Conservation (phyloP, 2,888 invertebrate genomes). For the Eugnorisma glareosa region DNA sequence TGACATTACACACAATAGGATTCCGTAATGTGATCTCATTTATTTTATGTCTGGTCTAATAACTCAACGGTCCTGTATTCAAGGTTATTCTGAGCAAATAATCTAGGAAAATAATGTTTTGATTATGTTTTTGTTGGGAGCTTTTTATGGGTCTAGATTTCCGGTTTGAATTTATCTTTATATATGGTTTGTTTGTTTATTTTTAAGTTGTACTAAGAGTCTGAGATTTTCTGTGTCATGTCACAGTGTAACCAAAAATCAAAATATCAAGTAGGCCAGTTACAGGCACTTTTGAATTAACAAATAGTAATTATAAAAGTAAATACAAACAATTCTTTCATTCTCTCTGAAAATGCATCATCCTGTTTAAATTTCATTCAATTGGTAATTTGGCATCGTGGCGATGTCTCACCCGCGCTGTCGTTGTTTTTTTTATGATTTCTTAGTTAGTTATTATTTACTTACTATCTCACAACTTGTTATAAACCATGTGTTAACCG, state of each 20-base stretch:
- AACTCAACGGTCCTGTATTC: constrained; percentile 56
- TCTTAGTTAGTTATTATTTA: too few relatives aligned
- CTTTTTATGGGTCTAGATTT: constrained; percentile 16
- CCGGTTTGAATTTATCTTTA: neutral
- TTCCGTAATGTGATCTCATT: constrained; percentile 70
- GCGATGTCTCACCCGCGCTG: too few relatives aligned
- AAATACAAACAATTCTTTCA: too few relatives aligned
- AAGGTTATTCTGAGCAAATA: constrained; percentile 59
- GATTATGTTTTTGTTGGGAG: constrained; percentile 22
- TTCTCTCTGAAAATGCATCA: too few relatives aligned
- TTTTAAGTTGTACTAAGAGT: neutral
- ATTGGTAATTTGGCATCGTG: too few relatives aligned
- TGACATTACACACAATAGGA: constrained; percentile 68
- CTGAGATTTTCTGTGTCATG: neutral
- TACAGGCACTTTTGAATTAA: too few relatives aligned
- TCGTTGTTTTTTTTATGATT: too few relatives aligned
- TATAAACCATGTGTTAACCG: too few relatives aligned
- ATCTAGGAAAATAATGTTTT: constrained; percentile 24
- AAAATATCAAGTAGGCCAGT: too few relatives aligned
- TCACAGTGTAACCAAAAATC: neutral
- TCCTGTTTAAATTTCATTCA: too few relatives aligned
- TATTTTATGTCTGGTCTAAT: constrained; percentile 64
- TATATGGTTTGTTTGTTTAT: neutral
- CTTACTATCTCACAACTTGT: too few relatives aligned
- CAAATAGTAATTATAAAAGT: too few relatives aligned